Base-by-base conservation (phyloP, 2,888 invertebrate species). In the Meiosimyza decipiens region DNA sequence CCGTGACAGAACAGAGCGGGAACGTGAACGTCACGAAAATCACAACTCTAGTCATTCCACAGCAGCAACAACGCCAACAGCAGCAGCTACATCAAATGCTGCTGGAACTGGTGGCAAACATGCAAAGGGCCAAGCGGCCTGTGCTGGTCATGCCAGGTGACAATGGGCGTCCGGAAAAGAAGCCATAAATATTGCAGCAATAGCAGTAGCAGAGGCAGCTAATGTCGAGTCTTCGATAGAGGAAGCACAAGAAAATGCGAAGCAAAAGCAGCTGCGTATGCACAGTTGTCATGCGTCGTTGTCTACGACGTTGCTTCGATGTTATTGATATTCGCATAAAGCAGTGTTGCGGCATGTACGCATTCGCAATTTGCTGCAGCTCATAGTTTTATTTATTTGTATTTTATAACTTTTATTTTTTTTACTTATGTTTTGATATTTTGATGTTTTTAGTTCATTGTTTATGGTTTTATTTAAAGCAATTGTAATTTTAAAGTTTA, bases 91-190 rank as follows among this genome's bases (percentile, higher is more conserved):
- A 77, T 68, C 78, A 68, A 77, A 79, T 9, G 77, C 78, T 12
- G 76, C 74, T 52, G 74, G 40, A 40, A 40, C 76, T 47, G 75
- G 77, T 63, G 81, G 82, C 77, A 86, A 85, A 73, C 86, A 84
- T 72, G 76, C 83, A 74, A 85, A 85, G 81, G 80, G 81, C 28
- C 79, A 83, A 62, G 76, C 81, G 66, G 82, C 84, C 76, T 81
- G 82, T 71, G 80, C 79, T 63, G 78, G 80, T 33, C 83, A 81
- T 81, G 80, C 81, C 82, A 86, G 86, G 86, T 86, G 86, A 86
- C 86, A 83, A 80, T 82, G 82, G 85, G 80, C 77, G 77, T 11
- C 59, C 28, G 13, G 22, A 60, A 63, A 62, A 63, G 54, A 15
- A 33, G 54, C 76, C 73, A 71, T 73, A 59, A 64, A 71, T 63